Base-by-base conservation (phyloP, 1,140 invertebrate genomes). In the Scaptomyza pallida region DNA sequence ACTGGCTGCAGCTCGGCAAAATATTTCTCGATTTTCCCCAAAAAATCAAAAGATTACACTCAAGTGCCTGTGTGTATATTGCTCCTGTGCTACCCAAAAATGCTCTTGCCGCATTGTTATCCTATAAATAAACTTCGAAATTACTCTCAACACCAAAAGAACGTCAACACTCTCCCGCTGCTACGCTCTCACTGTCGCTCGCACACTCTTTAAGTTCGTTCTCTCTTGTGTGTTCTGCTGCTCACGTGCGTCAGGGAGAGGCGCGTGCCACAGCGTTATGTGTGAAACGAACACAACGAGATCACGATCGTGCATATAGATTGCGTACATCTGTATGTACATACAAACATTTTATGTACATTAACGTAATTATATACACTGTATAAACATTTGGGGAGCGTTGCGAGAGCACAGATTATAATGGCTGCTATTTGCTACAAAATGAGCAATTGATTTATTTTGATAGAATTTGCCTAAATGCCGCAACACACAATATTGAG, bases 51-150 rank as follows among this genome's bases (percentile, higher is more conserved):
- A 21, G 2, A 21, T 6, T 30, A 9, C 60, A 74, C 45, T 65
- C 45, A 81, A 81, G 65, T 62, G 62, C 67, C 67, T 62, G 65
- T 64, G n/a, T 26, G 23, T 26, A 77, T 62, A 72, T 60, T 70
- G 52, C 54, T 68, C 50, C 55, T 72, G 41, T 68, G 41, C 52
- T 68, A 40, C 40, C 55, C 60, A 47, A 54, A 37, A 37, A 30
- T 60, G 47, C 76, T 86, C 44, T 79, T 61, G 57, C 61, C 45
- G 78, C 82, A 86, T 86, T 86, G 81, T 86, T 86, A 81, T 86
- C 81, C 81, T 88, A 86, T 88, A 86, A 86, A 86, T 88, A 86
- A 88, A 89, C 40, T 35, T 13, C 37, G 13, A 60, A 21, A 61
- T 15, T 37, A 12, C 57, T 52, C 57, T 47, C 62, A 56, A 21